These are phyloP conservation scores for Carduelis carduelis DNA, from an alignment of 2,797 vertebrate species.

Conservation along the genomic window DNA sequence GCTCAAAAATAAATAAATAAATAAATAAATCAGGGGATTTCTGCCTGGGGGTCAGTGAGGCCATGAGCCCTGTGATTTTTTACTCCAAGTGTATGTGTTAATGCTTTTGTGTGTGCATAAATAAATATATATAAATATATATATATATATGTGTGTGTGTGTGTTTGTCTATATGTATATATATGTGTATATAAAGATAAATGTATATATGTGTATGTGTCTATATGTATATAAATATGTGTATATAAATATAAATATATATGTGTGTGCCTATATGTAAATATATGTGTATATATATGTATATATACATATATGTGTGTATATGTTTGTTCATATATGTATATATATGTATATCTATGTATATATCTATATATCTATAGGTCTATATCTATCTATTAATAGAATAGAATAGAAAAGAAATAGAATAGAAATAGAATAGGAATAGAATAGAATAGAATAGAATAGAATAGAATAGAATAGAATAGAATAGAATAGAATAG, in stretches of 20 bases:
- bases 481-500: too few relatives aligned
- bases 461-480: too few relatives aligned
- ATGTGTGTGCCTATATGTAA: not conserved
- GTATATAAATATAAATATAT: too few relatives aligned
- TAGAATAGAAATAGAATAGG: too few relatives aligned
- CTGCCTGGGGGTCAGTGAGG: not conserved
- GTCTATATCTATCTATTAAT: not conserved
- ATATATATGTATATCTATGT: too few relatives aligned
- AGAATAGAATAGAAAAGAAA: too few relatives aligned
- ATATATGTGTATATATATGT: too few relatives aligned
- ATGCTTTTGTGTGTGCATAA: accelerated
- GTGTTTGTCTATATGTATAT: accelerated
- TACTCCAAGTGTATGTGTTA: not conserved
- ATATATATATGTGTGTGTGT: accelerated
- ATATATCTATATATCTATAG: too few relatives aligned
- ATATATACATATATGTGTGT: not conserved
- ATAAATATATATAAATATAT: accelerated
- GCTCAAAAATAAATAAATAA: not conserved
- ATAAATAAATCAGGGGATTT: not conserved
- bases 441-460: too few relatives aligned
- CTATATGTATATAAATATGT: accelerated
- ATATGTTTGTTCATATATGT: too few relatives aligned
- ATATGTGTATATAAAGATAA: not conserved
- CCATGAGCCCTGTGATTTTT: not conserved
- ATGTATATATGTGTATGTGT: too few relatives aligned